Percentiles rank a stretch among this genome's conserved stretches.
Conservation (phyloP, 2,113 vertebrate genomes). For the Brienomyrus longianalis region DNA sequence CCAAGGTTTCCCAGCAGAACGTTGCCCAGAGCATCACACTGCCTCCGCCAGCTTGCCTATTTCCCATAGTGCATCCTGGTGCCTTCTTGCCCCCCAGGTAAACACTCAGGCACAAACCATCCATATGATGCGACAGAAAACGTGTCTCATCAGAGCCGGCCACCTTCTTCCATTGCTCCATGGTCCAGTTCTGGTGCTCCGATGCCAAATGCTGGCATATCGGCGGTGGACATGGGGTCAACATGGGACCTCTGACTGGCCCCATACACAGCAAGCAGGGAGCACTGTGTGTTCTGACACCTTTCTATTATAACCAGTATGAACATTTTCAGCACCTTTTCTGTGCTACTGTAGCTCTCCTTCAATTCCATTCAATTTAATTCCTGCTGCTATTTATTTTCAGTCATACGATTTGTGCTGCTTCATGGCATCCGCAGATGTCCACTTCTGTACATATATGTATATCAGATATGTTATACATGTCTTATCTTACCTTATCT, state of each 20-base stretch:
- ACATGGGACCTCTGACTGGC: neutral
- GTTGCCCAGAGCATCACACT: neutral
- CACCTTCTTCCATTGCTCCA: neutral
- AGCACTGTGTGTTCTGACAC: neutral
- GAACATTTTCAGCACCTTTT: neutral
- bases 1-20: neutral
- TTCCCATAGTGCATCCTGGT: neutral
- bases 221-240: neutral
- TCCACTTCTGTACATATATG: too few species aligned
- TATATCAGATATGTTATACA: too few species aligned
- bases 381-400: too few species aligned
- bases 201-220: neutral
- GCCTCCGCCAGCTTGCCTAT: neutral
- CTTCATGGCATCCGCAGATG: too few species aligned
- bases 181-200: neutral
- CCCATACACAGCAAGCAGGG: neutral
- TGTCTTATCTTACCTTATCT: neutral
- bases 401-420: too few species aligned
- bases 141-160: neutral
- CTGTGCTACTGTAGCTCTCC: neutral
- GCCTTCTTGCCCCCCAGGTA: neutral
- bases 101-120: neutral
- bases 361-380: too few species aligned
- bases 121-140: neutral
- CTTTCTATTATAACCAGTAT: neutral